Percentiles rank a stretch among this genome's conserved stretches.
Conservation (phyloP, 1,140 invertebrate genomes). For the Frieseomelitta varia region DNA sequence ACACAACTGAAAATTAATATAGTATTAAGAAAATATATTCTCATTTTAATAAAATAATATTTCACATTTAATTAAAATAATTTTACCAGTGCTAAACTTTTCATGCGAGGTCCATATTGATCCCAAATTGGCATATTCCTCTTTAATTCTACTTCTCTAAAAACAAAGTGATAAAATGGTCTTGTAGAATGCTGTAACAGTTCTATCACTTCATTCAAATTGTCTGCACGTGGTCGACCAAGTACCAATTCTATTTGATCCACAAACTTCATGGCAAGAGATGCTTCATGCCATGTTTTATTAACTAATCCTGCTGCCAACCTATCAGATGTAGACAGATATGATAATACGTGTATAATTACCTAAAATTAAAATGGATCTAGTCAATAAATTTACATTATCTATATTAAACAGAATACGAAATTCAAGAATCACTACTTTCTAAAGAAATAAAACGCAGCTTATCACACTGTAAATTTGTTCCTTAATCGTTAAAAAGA, state of each 20-base stretch:
- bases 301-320: slow-evolving; percentile 84
- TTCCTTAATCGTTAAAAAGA: background rate
- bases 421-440: background rate
- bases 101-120: slow-evolving; percentile 77
- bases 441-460: background rate
- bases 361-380: slow-evolving; percentile 80
- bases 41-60: background rate
- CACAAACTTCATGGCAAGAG: slow-evolving; percentile 83
- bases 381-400: background rate
- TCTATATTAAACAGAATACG: background rate
- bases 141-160: slow-evolving; percentile 84
- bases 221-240: slow-evolving; percentile 81
- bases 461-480: background rate
- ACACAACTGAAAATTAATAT: slow-evolving; percentile 52
- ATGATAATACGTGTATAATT: slow-evolving; percentile 85
- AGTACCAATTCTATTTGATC: slow-evolving; percentile 82
- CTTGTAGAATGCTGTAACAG: slow-evolving; percentile 80
- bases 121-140: slow-evolving; percentile 75
- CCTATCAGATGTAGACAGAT: slow-evolving; percentile 84
- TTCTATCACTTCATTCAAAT: slow-evolving; percentile 79
- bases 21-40: slow-evolving; percentile 2
- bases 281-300: slow-evolving; percentile 84
- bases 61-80: background rate
- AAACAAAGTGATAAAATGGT: slow-evolving; percentile 83
- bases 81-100: slow-evolving; percentile 81